Evolutionary conservation across 2,888 invertebrate species (phyloP), one percentile per base, ranked within the genome.

Genomic region (Acleris emargana): DNA sequence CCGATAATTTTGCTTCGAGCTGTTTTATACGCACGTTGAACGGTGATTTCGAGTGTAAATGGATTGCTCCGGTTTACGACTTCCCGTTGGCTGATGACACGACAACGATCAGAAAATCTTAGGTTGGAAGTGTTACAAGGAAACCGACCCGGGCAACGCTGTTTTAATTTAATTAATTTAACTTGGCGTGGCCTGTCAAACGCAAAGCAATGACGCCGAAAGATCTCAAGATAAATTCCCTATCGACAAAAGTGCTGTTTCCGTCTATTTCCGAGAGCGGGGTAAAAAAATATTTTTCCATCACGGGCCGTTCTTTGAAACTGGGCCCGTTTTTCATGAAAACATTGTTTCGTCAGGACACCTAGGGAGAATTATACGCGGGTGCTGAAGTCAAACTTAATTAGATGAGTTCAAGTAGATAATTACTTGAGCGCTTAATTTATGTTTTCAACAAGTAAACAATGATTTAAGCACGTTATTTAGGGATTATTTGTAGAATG

Each of bases 1-100:
- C 78, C 82, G 80, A 85, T 88, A 86, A 89, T 88, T 88, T 86
- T 83, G 55, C 82, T 82, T 77, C 73, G 79, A 78, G 77, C 85
- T 82, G 82, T 87, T 87, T 84, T 86, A 87, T 82, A 82, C 77
- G 78, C 77, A 78, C 77, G 73, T 74, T 80, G 75, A 78, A 79
- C 79, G 78, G 79, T 78, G 80, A 84, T 86, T 83, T 80, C 73
- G 76, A 76, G 74, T 77, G 78, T 82, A 78, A 84, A 85, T 81
- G 78, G 79, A 82, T 84, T 82, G 84, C 83, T 80, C 80, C 79
- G 75, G 82, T 86, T 84, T 82, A 83, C 73, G 71, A 72, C 76
- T 78, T 74, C 69, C 73, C 68, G 68, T 67, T 45, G 22, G 61
- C 53, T 64, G 55, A 52, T 51, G 58, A 64, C 61, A 58, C 64